Percentiles rank a stretch among this genome's conserved stretches.
Conservation (phyloP, 1,140 invertebrate genomes). For the Listronotus bonariensis region DNA sequence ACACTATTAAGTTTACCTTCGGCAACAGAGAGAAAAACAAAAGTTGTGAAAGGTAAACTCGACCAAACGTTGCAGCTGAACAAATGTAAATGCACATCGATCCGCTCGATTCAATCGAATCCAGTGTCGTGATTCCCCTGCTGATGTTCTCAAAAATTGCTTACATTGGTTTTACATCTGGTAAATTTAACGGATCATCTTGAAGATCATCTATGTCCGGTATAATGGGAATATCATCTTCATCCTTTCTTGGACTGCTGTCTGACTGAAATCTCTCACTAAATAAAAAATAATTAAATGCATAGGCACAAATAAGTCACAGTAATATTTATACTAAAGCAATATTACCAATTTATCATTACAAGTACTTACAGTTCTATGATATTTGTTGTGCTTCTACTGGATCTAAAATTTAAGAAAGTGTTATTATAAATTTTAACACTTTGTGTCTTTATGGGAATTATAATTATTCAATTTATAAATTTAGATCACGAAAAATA, state of each 20-base stretch:
- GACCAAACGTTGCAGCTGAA: too few relatives aligned
- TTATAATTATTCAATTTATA: too few relatives aligned
- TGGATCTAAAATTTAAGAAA: constrained; percentile 36
- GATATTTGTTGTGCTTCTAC: constrained; percentile 40
- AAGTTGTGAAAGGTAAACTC: too few relatives aligned
- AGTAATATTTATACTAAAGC: not conserved
- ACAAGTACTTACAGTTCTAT: constrained; percentile 49
- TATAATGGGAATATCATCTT: constrained; percentile 54
- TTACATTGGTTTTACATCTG: constrained; percentile 48
- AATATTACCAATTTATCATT: too few relatives aligned
- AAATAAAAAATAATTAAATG: not conserved
- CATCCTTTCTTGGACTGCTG: constrained; percentile 31
- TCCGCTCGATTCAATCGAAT: not conserved
- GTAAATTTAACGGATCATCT: constrained; percentile 47
- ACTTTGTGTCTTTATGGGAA: too few relatives aligned
- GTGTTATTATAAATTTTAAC: too few relatives aligned
- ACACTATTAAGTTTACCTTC: too few relatives aligned
- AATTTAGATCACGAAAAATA: too few relatives aligned
- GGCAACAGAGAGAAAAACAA: too few relatives aligned
- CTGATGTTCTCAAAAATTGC: constrained; percentile 14
- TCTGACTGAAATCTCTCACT: constrained; percentile 50
- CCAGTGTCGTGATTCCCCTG: not conserved
- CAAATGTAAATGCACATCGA: too few relatives aligned
- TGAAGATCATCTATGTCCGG: constrained; percentile 54
- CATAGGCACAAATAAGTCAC: not conserved